Percentiles rank a stretch among this genome's conserved stretches.
These are phyloP conservation scores for Tenualosa ilisha DNA, from an alignment of 2,797 vertebrate genomes.

Conservation along the genomic window DNA sequence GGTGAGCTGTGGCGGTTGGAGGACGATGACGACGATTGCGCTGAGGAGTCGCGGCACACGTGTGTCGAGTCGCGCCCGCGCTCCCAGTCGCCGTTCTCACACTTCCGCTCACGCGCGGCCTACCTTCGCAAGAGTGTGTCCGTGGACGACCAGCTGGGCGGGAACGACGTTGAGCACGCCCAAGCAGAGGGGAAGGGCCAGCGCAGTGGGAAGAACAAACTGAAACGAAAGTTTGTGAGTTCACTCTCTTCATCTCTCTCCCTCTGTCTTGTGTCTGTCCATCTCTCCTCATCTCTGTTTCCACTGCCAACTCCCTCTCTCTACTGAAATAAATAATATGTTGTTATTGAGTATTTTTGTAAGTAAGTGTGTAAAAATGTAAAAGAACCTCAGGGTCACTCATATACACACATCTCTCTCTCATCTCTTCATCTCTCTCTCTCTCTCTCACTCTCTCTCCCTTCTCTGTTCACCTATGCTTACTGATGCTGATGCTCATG, in stretches of 20 bases:
- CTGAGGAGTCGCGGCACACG: conserved; percentile 52
- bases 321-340: no score
- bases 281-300: not conserved
- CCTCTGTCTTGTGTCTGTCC: not conserved
- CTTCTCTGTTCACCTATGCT: not conserved
- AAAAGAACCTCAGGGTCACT: no score
- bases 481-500: no score
- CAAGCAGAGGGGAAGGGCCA: conserved; percentile 55
- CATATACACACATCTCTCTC: no score
- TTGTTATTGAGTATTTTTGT: no score
- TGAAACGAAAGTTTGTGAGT: conserved; percentile 92
- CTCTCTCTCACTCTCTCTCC: no score
- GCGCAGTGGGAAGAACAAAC: conserved; percentile 75
- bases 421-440: not conserved
- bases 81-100: conserved; percentile 80
- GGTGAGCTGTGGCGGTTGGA: conserved; percentile 85
- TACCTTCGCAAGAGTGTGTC: conserved; percentile 90
- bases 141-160: conserved; percentile 83
- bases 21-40: conserved; percentile 72
- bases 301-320: no score
- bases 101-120: conserved; percentile 77
- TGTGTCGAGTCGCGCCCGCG: conserved; percentile 60
- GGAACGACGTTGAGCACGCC: conserved; percentile 63
- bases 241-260: not conserved
- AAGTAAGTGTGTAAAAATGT: no score